Conservation (phyloP, 1,140 invertebrate genomes). For the Lanistes nyassanus region DNA sequence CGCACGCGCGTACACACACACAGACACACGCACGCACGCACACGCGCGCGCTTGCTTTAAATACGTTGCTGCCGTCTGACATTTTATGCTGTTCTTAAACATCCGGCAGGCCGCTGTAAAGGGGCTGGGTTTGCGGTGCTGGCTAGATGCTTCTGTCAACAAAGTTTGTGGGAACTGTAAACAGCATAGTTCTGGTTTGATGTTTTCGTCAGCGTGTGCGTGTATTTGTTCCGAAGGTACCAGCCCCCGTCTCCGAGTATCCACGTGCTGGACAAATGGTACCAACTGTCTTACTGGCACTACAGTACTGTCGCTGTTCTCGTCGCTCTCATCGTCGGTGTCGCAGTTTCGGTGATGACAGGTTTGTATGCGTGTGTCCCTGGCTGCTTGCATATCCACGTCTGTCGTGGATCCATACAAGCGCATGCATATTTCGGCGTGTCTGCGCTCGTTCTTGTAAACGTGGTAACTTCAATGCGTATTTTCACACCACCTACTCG, state of each 20-base stretch:
- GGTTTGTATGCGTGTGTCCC: neutral
- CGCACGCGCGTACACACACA: conserved; percentile 8
- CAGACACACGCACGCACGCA: neutral
- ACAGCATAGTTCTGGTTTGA: neutral
- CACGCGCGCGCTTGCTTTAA: neutral
- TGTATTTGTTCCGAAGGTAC: conserved; percentile 1
- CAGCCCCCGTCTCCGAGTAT: too few species aligned
- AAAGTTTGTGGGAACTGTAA: too few species aligned
- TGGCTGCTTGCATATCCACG: neutral
- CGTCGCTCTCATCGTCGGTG: conserved; percentile 70
- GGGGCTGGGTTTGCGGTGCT: too few species aligned
- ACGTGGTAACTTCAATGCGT: too few species aligned
- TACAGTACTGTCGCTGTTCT: conserved; percentile 80
- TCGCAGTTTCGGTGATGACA: conserved; percentile 45
- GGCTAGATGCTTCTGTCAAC: too few species aligned
- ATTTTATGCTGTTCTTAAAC: too few species aligned
- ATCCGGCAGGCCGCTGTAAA: too few species aligned
- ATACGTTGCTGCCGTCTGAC: too few species aligned
- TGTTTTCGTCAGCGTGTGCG: neutral
- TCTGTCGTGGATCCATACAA: too few species aligned
- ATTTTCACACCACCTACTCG: too few species aligned
- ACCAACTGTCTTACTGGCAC: conserved; percentile 30
- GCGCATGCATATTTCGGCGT: too few species aligned
- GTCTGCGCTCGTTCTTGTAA: too few species aligned
- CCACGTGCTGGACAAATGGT: conserved; percentile 26